Conservation (phyloP, 2,888 invertebrate species). For the Agonopterix arenella region DNA sequence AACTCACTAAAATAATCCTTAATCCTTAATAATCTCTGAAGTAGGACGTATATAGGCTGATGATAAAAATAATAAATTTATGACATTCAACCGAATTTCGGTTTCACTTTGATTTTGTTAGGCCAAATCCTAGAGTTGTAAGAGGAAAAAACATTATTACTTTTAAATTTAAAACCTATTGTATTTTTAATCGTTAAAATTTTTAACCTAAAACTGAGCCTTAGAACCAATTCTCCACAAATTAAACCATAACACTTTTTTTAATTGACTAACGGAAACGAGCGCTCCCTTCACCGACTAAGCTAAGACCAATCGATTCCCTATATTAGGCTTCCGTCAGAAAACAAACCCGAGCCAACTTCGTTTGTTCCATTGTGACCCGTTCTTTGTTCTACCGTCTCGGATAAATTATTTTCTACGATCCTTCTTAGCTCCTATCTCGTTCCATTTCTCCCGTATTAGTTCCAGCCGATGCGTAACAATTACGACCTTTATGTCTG, state of each 20-base stretch:
- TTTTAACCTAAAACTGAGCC: background rate
- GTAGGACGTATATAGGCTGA: no score
- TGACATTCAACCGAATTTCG: no score
- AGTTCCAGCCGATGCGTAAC: slow-evolving; percentile 74
- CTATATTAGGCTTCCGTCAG: slow-evolving; percentile 66
- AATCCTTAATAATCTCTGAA: no score
- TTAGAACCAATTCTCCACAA: slow-evolving; percentile 1
- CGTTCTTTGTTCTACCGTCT: slow-evolving; percentile 68
- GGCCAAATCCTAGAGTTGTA: no score
- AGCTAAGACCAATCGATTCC: slow-evolving; percentile 59
- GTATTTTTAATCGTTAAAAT: background rate
- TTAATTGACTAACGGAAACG: slow-evolving; percentile 37
- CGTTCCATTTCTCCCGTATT: slow-evolving; percentile 74
- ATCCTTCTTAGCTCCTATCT: slow-evolving; percentile 68
- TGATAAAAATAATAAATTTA: no score
- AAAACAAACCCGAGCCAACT: slow-evolving; percentile 59
- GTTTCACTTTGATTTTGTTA: no score
- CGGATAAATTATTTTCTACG: slow-evolving; percentile 73
- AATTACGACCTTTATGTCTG: slow-evolving; percentile 72
- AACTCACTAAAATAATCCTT: no score
- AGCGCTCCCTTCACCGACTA: slow-evolving; percentile 34
- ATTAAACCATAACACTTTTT: slow-evolving; percentile 22
- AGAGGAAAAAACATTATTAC: no score
- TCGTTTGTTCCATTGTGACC: slow-evolving; percentile 69
- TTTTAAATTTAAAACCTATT: no score